These are phyloP conservation scores for Cetonia aurata DNA, from an alignment of 2,888 invertebrate genomes.

Conservation along the genomic window DNA sequence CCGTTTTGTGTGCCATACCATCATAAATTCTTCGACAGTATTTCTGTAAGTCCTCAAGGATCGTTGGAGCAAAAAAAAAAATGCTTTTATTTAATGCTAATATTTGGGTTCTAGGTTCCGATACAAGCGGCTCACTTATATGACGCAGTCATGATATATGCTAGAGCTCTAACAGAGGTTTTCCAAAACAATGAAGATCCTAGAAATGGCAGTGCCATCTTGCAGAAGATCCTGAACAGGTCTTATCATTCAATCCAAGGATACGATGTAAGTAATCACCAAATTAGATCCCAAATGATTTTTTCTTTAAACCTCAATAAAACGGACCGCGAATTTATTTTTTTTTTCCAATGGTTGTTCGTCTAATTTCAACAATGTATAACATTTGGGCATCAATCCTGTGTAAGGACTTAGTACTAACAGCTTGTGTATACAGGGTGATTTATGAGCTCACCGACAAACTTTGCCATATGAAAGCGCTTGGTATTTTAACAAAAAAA, in stretches of 20 bases:
- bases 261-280: constrained; percentile 75
- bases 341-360: no score
- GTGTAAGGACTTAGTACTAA: no score
- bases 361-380: no score
- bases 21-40: constrained; percentile 78
- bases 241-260: constrained; percentile 84
- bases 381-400: no score
- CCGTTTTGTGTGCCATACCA: constrained; percentile 87
- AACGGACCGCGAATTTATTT: no score
- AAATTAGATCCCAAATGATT: not conserved
- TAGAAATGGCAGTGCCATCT: constrained; percentile 81
- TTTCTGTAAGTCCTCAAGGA: constrained; percentile 71
- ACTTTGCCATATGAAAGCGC: no score
- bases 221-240: constrained; percentile 81
- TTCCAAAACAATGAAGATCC: constrained; percentile 77
- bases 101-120: constrained; percentile 80
- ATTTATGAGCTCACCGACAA: no score
- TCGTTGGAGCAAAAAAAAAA: not conserved
- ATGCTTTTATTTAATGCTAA: no score
- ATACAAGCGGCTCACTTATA: constrained; percentile 88
- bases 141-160: constrained; percentile 90
- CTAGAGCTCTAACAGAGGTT: constrained; percentile 82
- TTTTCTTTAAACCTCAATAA: no score
- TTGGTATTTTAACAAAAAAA: no score
- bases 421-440: no score